These are phyloP conservation scores for Stenichneumon culpator DNA, from an alignment of 2,888 invertebrate species.

Conservation along the genomic window DNA sequence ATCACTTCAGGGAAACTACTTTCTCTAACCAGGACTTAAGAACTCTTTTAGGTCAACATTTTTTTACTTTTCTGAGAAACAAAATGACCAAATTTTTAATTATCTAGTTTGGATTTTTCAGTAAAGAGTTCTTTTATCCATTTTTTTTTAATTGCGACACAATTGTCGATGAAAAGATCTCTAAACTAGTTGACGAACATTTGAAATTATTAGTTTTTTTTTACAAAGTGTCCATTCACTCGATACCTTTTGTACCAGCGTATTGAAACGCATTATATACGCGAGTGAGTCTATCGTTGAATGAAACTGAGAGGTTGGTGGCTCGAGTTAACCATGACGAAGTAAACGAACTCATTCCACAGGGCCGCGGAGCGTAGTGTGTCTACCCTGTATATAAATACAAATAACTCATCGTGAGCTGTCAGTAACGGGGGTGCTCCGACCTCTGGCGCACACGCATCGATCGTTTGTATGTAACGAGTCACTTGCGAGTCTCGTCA, in stretches of 20 bases:
- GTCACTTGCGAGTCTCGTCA: constrained; percentile 32
- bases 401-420: constrained; percentile 22
- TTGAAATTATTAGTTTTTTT: too few species aligned
- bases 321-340: constrained; percentile 28
- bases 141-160: too few species aligned
- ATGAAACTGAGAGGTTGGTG: constrained; percentile 7
- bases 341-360: constrained; percentile 25
- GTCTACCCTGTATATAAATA: constrained; percentile 27
- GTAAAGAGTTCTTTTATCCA: too few species aligned
- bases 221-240: background rate
- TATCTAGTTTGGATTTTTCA: too few species aligned
- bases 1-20: too few species aligned
- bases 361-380: background rate
- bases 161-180: too few species aligned
- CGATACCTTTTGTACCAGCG: background rate
- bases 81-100: too few species aligned
- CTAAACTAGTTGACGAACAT: too few species aligned
- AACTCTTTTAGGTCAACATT: too few species aligned
- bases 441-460: constrained; percentile 30
- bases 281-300: constrained; percentile 9
- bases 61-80: too few species aligned
- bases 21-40: too few species aligned
- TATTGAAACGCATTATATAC: constrained; percentile 8
- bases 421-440: background rate
- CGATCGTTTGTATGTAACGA: constrained; percentile 48